These are phyloP conservation scores for Apodemus agrarius DNA, from an alignment of 2,797 vertebrate species.

Conservation along the genomic window DNA sequence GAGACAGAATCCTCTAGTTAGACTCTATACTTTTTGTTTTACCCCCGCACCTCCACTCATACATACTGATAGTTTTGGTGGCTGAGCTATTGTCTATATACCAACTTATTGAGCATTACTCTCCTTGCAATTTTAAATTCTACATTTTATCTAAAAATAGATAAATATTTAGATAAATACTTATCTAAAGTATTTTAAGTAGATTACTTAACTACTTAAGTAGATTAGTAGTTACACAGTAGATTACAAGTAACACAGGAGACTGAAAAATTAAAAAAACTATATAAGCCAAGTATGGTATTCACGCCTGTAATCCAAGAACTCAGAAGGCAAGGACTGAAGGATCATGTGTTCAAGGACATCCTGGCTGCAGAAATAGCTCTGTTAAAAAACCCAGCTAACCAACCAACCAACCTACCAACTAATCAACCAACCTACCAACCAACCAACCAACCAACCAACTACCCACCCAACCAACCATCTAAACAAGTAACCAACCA, in stretches of 20 bases:
- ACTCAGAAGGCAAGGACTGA: neutral
- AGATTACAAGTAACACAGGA: conserved; percentile 6
- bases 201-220: no score
- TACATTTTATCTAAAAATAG: conserved; percentile 70
- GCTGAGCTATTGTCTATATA: neutral
- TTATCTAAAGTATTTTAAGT: no score
- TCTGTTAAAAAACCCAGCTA: neutral
- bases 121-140: conserved; percentile 66
- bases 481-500: neutral
- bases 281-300: neutral
- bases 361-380: neutral
- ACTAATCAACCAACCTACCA: no score
- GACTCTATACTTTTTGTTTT: neutral
- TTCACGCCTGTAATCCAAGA: neutral
- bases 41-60: conserved; percentile 3
- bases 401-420: neutral
- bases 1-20: neutral
- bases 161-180: no score
- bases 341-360: neutral
- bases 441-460: neutral
- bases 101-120: neutral
- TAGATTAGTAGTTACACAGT: neutral
- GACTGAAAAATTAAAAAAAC: neutral
- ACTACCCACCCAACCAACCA: neutral
- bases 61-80: conserved; percentile 66